Percentiles rank a stretch among this genome's conserved stretches.
Conservation (phyloP, 1,140 invertebrate species). For the Lepidostoma basale region DNA sequence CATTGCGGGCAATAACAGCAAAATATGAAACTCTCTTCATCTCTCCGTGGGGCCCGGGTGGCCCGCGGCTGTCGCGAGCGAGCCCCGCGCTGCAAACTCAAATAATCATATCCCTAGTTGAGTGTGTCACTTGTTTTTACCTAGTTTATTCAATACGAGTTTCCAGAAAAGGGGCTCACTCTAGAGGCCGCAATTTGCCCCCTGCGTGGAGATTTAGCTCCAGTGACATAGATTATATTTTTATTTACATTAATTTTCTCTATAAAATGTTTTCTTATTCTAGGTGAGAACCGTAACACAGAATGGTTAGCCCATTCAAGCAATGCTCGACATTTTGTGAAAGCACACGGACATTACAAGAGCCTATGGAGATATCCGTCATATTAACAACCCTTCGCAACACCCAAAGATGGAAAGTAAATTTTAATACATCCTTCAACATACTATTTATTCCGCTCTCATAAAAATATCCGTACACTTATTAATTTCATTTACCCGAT, state of each 20-base stretch:
- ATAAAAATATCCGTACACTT: slow-evolving; percentile 24
- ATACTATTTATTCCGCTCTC: slow-evolving; percentile 9
- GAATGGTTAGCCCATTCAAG: slow-evolving; percentile 19
- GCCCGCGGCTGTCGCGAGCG: no score
- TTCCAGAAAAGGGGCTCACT: no score
- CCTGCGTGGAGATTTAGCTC: slow-evolving; percentile 3
- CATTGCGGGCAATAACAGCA: slow-evolving; percentile 31
- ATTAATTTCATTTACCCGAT: no score
- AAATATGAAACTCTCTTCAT: slow-evolving; percentile 16
- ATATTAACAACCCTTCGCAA: no score
- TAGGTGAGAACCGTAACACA: slow-evolving; percentile 40
- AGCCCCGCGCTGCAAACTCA: no score
- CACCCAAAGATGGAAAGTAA: no score
- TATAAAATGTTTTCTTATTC: slow-evolving; percentile 46
- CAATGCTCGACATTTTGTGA: slow-evolving; percentile 28
- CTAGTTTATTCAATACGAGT: no score
- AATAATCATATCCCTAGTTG: no score
- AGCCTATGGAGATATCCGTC: slow-evolving; percentile 22
- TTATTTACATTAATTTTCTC: slow-evolving; percentile 42
- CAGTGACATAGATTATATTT: slow-evolving; percentile 38
- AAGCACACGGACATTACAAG: slow-evolving; percentile 34
- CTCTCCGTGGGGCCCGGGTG: no score
- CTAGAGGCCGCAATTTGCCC: no score
- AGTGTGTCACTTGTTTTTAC: no score
- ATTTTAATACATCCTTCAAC: no score